Evolutionary conservation across 2,113 vertebrate species (phyloP), one percentile per base, ranked within the genome.

Genomic region (Butorides virescens): DNA sequence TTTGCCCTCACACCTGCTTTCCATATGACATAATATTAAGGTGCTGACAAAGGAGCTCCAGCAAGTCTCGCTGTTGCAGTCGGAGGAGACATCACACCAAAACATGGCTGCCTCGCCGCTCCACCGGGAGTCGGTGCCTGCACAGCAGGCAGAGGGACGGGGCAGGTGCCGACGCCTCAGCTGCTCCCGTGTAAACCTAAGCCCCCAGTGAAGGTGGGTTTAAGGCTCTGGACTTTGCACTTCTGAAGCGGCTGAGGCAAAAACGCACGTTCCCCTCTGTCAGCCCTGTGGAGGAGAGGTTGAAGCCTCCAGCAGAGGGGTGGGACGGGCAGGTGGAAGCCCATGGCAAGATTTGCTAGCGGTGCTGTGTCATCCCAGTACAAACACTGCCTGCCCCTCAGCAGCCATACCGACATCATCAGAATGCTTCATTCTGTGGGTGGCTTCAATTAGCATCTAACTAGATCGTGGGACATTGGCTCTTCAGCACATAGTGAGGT

Each of bases 11-110:
- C 15, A 32, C 66, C 77, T 94, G 56, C 49, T 94, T 75, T 91
- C 66, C 53, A 70, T 74, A 77, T 94, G 92, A 82, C 52, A 39
- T 61, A 92, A 87, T 56, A 85, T 52, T 55, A 68, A 87, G 44
- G 36, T 87, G 95, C 84, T 95, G 94, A 90, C 91, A 94, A 91
- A 85, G 52, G 62, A 84, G 29, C 37, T 87, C 84, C 5, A 2
- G 36, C 37, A 52, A 36, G 49, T 74, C 76, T 93, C 3, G 2
- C 58, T 53, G 59, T 55, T 89, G 68, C 17, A 52, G 46, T n/a
- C 0, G 1, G 63, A 88, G 47, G 37, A 95, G 73, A 72, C 29
- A 66, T 32, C 56, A 62, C 55, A 67, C 34, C 58, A 62, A 85
- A 88, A 68, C 19, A 44, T 0, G 2, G 11, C 30, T 62, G 58